Evolutionary conservation across 2,797 vertebrate genomes (phyloP).

Genomic region (Lepilemur septentrionalis): DNA sequence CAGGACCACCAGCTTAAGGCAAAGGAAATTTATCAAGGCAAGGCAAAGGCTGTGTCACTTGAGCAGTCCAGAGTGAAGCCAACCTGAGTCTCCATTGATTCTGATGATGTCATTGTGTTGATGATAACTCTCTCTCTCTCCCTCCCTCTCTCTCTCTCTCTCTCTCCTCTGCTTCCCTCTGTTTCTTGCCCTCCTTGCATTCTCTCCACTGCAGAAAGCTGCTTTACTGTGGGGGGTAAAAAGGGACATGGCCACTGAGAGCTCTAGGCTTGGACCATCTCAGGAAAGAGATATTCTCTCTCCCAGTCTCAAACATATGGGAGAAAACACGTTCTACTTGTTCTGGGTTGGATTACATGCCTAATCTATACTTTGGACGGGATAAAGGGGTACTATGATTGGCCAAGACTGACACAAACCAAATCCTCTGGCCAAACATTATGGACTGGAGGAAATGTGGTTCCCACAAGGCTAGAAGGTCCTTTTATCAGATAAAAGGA

Average conservation of each 20-base stretch:
- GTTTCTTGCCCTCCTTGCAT: neutral
- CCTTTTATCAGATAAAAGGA: neutral
- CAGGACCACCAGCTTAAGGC: neutral
- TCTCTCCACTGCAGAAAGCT: neutral
- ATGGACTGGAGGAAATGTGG: neutral
- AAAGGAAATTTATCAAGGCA: constrained; percentile 55
- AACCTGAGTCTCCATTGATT: neutral
- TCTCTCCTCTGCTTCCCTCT: neutral
- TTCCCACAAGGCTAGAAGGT: neutral
- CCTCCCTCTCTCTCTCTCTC: neutral
- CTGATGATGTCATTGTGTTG: constrained; percentile 31
- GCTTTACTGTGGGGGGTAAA: neutral
- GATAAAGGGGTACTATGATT: neutral
- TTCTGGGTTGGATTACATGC: neutral
- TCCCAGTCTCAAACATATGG: neutral
- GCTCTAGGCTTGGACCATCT: neutral
- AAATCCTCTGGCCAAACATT: neutral
- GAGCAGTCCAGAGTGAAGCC: constrained; percentile 33
- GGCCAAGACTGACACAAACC: neutral
- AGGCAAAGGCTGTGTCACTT: constrained; percentile 10
- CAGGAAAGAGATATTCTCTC: neutral
- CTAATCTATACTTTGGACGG: neutral
- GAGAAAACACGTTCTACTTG: neutral
- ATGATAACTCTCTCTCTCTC: neutral
- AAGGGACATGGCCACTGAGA: neutral